Percentiles rank a stretch among this genome's conserved stretches.
Evolutionary conservation across 2,113 vertebrate species (phyloP).

Genomic region (Phodopus roborovskii): DNA sequence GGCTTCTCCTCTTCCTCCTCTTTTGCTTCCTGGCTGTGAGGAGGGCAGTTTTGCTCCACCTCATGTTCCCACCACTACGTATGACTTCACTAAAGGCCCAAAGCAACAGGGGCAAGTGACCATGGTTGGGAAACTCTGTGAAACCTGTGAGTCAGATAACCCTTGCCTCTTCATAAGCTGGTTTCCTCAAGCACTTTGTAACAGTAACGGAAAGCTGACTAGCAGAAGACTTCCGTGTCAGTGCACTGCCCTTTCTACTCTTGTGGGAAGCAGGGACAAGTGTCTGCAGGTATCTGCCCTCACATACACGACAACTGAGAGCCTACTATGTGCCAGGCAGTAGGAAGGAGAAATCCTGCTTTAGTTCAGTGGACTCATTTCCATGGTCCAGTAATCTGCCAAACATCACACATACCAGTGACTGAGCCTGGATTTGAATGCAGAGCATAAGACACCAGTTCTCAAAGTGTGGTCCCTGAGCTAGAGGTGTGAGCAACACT

Average conservation of each 20-base stretch:
- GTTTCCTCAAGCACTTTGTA: neutral
- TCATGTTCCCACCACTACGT: neutral
- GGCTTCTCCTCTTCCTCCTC: neutral
- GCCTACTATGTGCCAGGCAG: neutral
- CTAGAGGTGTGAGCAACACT: fast-evolving
- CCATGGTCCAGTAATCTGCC: neutral
- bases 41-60: neutral
- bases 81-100: neutral
- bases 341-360: neutral
- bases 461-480: neutral
- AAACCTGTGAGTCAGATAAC: neutral
- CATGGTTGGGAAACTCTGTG: neutral
- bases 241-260: too few species aligned
- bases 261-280: too few species aligned
- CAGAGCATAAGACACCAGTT: fast-evolving
- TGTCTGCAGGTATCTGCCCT: neutral
- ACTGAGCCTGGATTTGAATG: neutral
- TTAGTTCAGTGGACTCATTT: fast-evolving
- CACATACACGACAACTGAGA: fast-evolving
- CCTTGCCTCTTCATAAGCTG: neutral
- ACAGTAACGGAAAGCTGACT: neutral
- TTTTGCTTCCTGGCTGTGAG: neutral
- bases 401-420: fast-evolving
- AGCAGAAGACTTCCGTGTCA: too few species aligned
- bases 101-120: neutral